phyloP scores from a whole-genome alignment of 2,797 vertebrate species.

The Macroramphosus scolopax region DNA sequence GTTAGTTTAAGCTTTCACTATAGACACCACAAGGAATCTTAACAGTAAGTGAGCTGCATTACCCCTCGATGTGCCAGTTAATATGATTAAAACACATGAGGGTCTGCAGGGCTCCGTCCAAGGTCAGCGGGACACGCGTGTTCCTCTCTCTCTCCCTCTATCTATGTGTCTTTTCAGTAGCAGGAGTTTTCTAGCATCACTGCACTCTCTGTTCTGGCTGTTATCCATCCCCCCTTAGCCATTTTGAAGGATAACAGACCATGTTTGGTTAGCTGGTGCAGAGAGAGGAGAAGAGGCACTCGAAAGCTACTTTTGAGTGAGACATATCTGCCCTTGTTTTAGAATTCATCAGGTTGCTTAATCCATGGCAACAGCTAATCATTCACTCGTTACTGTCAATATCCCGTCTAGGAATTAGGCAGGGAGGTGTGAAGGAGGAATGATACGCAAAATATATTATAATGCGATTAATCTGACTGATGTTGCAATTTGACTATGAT shows the following conservation, averaged over 20 bases:
- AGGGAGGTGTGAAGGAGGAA: too few species aligned
- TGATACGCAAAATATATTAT: too few species aligned
- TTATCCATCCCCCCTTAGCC: slow-evolving; percentile 17
- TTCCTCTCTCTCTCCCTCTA: slow-evolving; percentile 8
- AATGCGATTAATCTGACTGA: too few species aligned
- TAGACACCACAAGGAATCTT: slow-evolving; percentile 5
- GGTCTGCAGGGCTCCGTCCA: slow-evolving; percentile 30
- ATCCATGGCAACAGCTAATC: not conserved
- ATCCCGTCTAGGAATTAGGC: too few species aligned
- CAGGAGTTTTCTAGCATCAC: slow-evolving; percentile 29
- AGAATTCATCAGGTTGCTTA: slow-evolving; percentile 21
- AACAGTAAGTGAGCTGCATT: too few species aligned
- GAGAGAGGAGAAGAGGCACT: slow-evolving; percentile 17
- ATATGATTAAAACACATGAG: slow-evolving; percentile 9
- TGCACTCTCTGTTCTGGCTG: slow-evolving; percentile 25
- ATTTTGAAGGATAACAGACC: slow-evolving; percentile 53
- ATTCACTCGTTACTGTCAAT: too few species aligned
- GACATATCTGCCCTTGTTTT: not conserved
- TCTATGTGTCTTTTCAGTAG: slow-evolving; percentile 13
- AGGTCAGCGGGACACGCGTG: slow-evolving; percentile 39
- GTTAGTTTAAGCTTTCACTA: not conserved
- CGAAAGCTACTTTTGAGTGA: not conserved
- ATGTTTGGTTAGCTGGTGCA: slow-evolving; percentile 58
- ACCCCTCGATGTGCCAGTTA: not conserved
- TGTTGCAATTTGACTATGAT: too few species aligned